phyloP scores from a whole-genome alignment of 2,888 invertebrate species.

The Minunthozetes semirufus region DNA sequence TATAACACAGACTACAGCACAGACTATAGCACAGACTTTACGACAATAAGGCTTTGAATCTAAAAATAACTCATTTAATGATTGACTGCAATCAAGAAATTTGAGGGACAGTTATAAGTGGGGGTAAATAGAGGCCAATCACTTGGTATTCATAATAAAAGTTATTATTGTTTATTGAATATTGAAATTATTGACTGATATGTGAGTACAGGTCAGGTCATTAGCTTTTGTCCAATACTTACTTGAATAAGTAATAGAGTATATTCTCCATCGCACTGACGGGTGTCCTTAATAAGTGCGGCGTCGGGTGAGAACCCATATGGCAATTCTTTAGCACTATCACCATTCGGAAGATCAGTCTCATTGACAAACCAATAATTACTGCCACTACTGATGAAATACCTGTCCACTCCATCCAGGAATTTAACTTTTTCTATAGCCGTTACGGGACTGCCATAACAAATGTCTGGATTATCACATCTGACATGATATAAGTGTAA shows the following conservation, averaged over 20 bases:
- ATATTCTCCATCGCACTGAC: constrained; percentile 20
- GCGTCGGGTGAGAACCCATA: constrained; percentile 29
- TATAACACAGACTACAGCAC: too few species aligned
- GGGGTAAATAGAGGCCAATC: too few species aligned
- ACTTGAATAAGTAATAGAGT: constrained; percentile 33
- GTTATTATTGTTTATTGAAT: not conserved
- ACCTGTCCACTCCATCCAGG: constrained; percentile 23
- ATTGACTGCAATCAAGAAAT: too few species aligned
- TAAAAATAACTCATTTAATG: too few species aligned
- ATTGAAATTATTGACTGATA: not conserved
- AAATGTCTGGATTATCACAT: constrained; percentile 19
- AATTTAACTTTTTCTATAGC: constrained; percentile 21
- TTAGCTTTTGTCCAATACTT: not conserved
- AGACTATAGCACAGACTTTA: too few species aligned
- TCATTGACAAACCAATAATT: constrained; percentile 34
- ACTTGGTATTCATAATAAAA: too few species aligned
- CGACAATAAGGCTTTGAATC: too few species aligned
- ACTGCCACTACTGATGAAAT: constrained; percentile 21
- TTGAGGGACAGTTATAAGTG: too few species aligned
- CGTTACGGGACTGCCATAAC: constrained; percentile 19
- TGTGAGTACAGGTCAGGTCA: not conserved
- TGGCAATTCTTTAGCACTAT: constrained; percentile 1
- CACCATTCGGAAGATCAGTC: constrained; percentile 24
- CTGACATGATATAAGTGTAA: not conserved
- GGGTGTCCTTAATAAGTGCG: constrained; percentile 28